Conservation (phyloP, 2,113 vertebrate species). For the Gambusia holbrooki region DNA sequence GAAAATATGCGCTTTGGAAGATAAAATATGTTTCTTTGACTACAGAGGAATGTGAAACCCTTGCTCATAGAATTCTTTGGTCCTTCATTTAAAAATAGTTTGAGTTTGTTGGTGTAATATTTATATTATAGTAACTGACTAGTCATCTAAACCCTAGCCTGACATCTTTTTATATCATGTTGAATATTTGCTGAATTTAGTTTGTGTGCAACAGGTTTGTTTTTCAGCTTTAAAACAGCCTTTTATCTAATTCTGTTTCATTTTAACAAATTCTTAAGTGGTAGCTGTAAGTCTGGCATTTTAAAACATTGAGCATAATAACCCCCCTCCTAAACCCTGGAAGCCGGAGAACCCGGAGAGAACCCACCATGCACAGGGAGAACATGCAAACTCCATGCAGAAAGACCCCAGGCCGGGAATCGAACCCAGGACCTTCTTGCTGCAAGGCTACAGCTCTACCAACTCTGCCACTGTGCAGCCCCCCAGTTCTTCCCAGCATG, state of each 20-base stretch:
- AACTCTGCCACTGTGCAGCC: too few relatives aligned
- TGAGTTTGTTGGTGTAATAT: not conserved
- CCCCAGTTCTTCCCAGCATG: too few relatives aligned
- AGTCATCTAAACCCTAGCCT: not conserved
- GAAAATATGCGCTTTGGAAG: slow-evolving; percentile 20
- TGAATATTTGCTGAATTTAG: not conserved
- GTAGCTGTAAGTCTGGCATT: not conserved
- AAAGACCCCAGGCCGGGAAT: too few relatives aligned
- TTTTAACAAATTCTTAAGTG: not conserved
- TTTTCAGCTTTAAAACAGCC: not conserved
- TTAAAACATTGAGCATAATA: not conserved
- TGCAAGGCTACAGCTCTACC: too few relatives aligned
- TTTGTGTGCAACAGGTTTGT: not conserved
- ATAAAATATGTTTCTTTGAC: slow-evolving; percentile 11
- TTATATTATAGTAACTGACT: not conserved
- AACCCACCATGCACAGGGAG: too few relatives aligned
- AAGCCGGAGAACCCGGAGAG: too few relatives aligned
- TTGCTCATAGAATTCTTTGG: not conserved
- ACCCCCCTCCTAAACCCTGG: not conserved
- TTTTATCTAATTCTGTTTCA: too few relatives aligned
- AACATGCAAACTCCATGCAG: too few relatives aligned
- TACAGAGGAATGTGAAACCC: not conserved
- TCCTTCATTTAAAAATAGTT: not conserved
- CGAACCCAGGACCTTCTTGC: too few relatives aligned
- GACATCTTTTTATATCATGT: not conserved